phyloP scores from a whole-genome alignment of 2,113 vertebrate species.

The Dipodomys merriami region DNA sequence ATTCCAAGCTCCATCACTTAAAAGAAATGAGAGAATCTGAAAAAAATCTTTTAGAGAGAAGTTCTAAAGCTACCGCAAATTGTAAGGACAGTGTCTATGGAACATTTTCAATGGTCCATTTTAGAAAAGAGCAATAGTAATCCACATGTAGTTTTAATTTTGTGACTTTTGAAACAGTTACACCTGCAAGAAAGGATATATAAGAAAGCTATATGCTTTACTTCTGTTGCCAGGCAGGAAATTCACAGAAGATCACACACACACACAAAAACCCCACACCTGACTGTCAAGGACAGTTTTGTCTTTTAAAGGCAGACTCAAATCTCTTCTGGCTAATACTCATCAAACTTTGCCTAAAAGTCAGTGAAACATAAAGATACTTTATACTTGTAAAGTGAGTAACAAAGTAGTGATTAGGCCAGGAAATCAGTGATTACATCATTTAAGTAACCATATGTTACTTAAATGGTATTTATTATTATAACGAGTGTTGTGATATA shows the following conservation, averaged over 20 bases:
- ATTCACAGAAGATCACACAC: conserved; percentile 5
- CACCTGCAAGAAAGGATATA: neutral
- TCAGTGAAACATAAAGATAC: neutral
- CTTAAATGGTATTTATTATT: conserved; percentile 39
- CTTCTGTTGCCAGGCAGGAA: neutral
- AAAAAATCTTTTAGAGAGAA: conserved; percentile 32
- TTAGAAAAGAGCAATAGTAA: conserved; percentile 11
- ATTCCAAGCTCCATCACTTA: conserved; percentile 27
- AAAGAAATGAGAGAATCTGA: conserved; percentile 40
- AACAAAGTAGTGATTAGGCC: conserved; percentile 50
- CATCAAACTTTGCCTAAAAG: neutral
- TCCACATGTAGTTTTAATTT: conserved; percentile 2
- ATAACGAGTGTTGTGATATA: neutral
- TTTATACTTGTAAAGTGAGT: conserved; percentile 23
- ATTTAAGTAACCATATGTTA: conserved; percentile 55
- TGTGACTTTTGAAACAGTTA: conserved; percentile 28
- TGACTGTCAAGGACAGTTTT: neutral
- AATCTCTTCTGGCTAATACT: conserved; percentile 8
- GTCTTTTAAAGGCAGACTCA: neutral
- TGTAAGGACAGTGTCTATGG: neutral
- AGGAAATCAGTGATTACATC: conserved; percentile 39
- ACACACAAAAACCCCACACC: neutral
- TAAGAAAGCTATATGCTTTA: neutral
- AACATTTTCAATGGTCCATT: neutral
- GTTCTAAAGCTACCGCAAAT: neutral